phyloP scores from a whole-genome alignment of 1,140 invertebrate species.

The Aphelenchoides avenae region DNA sequence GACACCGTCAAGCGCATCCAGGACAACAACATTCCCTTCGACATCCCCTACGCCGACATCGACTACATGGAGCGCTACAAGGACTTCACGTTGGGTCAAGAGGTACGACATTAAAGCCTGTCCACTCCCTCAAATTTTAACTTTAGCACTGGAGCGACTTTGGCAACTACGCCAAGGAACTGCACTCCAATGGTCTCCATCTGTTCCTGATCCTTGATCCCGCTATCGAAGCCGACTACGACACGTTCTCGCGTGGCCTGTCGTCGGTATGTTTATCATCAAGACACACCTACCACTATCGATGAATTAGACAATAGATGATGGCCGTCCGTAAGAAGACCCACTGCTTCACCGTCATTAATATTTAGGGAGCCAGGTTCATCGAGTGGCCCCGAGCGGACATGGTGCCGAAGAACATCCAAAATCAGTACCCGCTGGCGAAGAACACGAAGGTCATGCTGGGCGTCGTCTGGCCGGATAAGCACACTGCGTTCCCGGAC shows the following conservation, averaged over 20 bases:
- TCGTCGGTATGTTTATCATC: slow-evolving; percentile 7
- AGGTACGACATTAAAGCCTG: slow-evolving; percentile 5
- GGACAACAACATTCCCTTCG: slow-evolving; percentile 59
- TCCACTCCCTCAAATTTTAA: too few species aligned
- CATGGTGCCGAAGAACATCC: slow-evolving; percentile 22
- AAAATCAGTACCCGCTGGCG: slow-evolving; percentile 38
- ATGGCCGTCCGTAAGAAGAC: background rate
- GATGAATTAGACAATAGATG: too few species aligned
- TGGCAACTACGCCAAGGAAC: slow-evolving; percentile 24
- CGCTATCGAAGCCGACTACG: slow-evolving; percentile 43
- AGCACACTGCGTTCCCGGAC: slow-evolving; percentile 53
- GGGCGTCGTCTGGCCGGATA: slow-evolving; percentile 59
- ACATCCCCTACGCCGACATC: slow-evolving; percentile 62
- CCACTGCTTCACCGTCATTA: too few species aligned
- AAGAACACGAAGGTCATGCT: slow-evolving; percentile 40
- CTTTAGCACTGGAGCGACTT: slow-evolving; percentile 39
- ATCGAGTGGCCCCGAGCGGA: slow-evolving; percentile 35
- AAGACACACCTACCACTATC: too few species aligned
- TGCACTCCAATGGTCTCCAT: slow-evolving; percentile 34
- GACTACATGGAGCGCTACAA: slow-evolving; percentile 83
- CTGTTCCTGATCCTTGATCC: slow-evolving; percentile 42
- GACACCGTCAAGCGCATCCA: slow-evolving; percentile 57
- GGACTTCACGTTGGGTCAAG: slow-evolving; percentile 70
- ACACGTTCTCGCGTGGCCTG: slow-evolving; percentile 25
- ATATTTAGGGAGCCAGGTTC: slow-evolving; percentile 30